Conservation (phyloP, 2,797 vertebrate genomes). For the Centroberyx gerrardi region DNA sequence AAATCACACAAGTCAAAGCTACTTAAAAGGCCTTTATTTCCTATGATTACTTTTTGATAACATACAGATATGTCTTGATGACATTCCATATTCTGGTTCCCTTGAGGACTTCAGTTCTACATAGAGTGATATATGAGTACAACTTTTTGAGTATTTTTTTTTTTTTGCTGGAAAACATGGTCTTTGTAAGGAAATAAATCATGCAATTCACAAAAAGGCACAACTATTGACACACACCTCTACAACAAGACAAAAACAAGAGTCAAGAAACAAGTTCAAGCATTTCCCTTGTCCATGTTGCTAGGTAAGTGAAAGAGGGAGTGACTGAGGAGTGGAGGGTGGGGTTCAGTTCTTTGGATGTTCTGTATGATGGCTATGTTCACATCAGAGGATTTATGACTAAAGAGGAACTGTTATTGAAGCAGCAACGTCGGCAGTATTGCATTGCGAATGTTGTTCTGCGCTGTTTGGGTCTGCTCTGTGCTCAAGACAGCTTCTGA, state of each 20-base stretch:
- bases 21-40: slow-evolving; percentile 88
- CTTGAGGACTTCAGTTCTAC: slow-evolving; percentile 72
- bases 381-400: slow-evolving; percentile 35
- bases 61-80: slow-evolving; percentile 75
- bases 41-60: slow-evolving; percentile 80
- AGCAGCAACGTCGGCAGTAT: slow-evolving; percentile 80
- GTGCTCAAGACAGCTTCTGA: slow-evolving; percentile 52
- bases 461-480: slow-evolving; percentile 62
- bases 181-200: slow-evolving; percentile 72
- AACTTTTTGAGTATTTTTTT: slow-evolving; percentile 61
- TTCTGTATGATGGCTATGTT: slow-evolving; percentile 65
- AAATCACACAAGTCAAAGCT: slow-evolving; percentile 70
- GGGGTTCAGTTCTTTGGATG: slow-evolving; percentile 69
- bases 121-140: slow-evolving; percentile 74
- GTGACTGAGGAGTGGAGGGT: background rate
- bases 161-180: slow-evolving; percentile 73
- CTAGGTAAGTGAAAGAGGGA: slow-evolving; percentile 33
- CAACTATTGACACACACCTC: slow-evolving; percentile 77
- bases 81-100: slow-evolving; percentile 72
- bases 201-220: slow-evolving; percentile 85
- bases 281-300: slow-evolving; percentile 58
- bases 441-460: slow-evolving; percentile 74
- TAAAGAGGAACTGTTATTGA: slow-evolving; percentile 61
- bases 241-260: slow-evolving; percentile 75
- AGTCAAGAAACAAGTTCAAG: slow-evolving; percentile 56